Percentiles rank a stretch among this genome's conserved stretches.
Conservation (phyloP, 1,140 invertebrate species). For the Gryllus bimaculatus region DNA sequence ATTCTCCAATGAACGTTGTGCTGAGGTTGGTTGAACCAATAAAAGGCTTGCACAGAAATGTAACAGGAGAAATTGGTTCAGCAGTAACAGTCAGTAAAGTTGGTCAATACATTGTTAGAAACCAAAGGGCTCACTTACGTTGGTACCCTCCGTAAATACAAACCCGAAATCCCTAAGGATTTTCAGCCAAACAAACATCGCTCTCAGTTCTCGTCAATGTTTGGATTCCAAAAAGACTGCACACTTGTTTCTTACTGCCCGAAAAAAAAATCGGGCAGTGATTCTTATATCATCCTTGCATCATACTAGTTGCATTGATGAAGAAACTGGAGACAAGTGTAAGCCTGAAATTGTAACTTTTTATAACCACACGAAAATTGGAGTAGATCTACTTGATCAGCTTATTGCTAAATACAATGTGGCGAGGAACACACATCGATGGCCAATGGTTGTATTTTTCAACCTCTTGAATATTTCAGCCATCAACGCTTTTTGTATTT, state of each 20-base stretch:
- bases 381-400: conserved; percentile 7
- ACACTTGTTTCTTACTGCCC: conserved; percentile 12
- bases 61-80: too few species aligned
- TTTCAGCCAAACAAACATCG: too few species aligned
- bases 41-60: conserved; percentile 27
- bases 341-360: too few species aligned
- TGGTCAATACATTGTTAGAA: too few species aligned
- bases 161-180: conserved; percentile 20
- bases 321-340: conserved; percentile 8
- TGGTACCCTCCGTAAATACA: conserved; percentile 32
- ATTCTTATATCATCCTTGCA: conserved; percentile 6
- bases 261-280: conserved; percentile 13
- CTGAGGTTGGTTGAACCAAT: too few species aligned
- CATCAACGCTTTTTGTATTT: neutral
- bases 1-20: too few species aligned
- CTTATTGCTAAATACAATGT: neutral
- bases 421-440: conserved; percentile 11
- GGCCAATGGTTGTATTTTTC: conserved; percentile 13
- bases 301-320: neutral
- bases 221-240: conserved; percentile 9
- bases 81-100: too few species aligned
- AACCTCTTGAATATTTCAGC: conserved; percentile 8
- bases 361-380: conserved; percentile 7
- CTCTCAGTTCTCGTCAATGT: too few species aligned
- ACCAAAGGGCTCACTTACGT: too few species aligned